phyloP scores from a whole-genome alignment of 2,888 invertebrate genomes.

The Cremastinae sp. region DNA sequence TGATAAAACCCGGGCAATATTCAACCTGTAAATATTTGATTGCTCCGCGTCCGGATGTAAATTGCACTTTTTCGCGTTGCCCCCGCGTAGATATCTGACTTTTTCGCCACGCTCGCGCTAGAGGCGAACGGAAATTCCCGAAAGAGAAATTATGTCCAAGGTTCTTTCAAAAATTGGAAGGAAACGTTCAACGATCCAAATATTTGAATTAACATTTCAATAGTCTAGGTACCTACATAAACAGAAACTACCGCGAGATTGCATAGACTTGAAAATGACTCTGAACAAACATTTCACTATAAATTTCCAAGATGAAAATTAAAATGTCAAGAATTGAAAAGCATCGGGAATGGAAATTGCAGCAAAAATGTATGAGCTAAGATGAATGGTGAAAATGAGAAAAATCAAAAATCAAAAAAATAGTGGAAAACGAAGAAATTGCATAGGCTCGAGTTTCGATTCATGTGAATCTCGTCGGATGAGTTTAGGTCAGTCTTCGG shows the following conservation, averaged over 20 bases:
- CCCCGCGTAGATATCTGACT: not conserved
- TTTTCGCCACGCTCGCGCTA: not conserved
- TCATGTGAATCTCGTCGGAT: constrained; percentile 77
- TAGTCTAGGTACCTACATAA: too few relatives aligned
- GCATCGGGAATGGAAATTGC: too few relatives aligned
- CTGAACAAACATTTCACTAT: too few relatives aligned
- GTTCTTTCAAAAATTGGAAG: too few relatives aligned
- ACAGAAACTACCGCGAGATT: too few relatives aligned
- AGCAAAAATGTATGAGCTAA: too few relatives aligned
- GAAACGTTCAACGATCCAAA: too few relatives aligned
- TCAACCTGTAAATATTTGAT: constrained; percentile 47
- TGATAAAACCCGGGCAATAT: not conserved
- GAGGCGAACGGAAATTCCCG: not conserved
- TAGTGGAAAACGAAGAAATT: constrained; percentile 4
- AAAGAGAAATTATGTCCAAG: not conserved
- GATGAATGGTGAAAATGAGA: too few relatives aligned
- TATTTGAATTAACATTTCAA: too few relatives aligned
- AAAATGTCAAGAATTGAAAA: too few relatives aligned
- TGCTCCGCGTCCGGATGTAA: constrained; percentile 11
- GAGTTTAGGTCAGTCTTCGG: constrained; percentile 95
- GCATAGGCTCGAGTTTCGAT: constrained; percentile 60
- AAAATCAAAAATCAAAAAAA: constrained; percentile 31
- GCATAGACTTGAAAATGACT: too few relatives aligned
- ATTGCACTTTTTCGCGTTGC: constrained; percentile 37
- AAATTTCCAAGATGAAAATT: too few relatives aligned